phyloP scores from a whole-genome alignment of 2,888 invertebrate genomes.

The Noctua janthina region DNA sequence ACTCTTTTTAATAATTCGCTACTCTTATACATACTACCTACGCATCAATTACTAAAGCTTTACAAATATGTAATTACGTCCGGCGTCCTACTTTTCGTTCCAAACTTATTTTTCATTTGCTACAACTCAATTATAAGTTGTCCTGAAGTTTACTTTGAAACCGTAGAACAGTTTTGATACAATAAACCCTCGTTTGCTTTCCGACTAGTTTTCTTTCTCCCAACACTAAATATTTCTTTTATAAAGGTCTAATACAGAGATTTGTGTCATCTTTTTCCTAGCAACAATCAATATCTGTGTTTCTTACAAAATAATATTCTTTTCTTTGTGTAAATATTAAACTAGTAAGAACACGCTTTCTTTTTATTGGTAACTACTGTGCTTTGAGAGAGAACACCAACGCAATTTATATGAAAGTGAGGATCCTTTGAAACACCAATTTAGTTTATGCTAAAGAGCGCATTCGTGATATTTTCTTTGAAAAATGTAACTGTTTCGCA shows the following conservation, averaged over 20 bases:
- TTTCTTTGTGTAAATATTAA: neutral
- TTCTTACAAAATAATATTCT: neutral
- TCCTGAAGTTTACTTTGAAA: constrained; percentile 32
- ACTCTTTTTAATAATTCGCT: neutral
- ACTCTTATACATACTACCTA: neutral
- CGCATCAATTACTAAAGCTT: constrained; percentile 2
- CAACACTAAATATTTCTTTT: constrained; percentile 8
- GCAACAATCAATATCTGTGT: neutral
- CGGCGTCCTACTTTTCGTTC: neutral
- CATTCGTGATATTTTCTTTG: neutral
- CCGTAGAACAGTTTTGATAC: constrained; percentile 19
- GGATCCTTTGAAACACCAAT: constrained; percentile 1
- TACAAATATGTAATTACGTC: neutral
- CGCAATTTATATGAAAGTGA: constrained; percentile 6
- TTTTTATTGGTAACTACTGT: neutral
- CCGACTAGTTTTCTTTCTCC: constrained; percentile 3
- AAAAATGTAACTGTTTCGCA: neutral
- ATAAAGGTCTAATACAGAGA: neutral
- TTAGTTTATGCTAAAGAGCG: neutral
- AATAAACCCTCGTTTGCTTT: constrained; percentile 35
- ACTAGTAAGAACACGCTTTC: neutral
- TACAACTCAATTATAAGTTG: constrained; percentile 44
- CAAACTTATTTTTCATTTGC: constrained; percentile 24
- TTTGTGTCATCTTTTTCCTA: neutral
- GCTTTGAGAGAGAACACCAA: constrained; percentile 2